phyloP scores from a whole-genome alignment of 2,797 vertebrate species.

The Allobates femoralis region DNA sequence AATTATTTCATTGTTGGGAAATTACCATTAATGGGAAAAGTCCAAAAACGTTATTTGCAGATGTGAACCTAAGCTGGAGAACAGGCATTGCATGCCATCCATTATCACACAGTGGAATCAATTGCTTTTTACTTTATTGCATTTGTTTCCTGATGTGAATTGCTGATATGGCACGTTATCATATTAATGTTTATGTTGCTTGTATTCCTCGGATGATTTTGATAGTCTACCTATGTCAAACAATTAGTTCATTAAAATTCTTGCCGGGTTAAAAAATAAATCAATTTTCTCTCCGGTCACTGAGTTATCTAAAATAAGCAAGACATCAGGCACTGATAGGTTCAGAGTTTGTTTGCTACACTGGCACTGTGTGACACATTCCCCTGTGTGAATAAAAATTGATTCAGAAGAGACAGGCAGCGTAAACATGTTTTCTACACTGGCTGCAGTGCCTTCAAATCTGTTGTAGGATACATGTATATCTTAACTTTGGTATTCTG shows the following conservation, averaged over 20 bases:
- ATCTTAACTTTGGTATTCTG: slow-evolving; percentile 9
- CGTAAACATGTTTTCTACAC: slow-evolving; percentile 56
- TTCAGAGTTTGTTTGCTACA: slow-evolving; percentile 59
- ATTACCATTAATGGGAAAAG: not conserved
- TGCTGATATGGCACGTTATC: slow-evolving; percentile 47
- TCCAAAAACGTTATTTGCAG: slow-evolving; percentile 2
- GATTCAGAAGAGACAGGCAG: slow-evolving; percentile 54
- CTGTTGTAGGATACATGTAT: slow-evolving; percentile 7
- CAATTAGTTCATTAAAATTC: slow-evolving; percentile 58
- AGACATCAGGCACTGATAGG: slow-evolving; percentile 53
- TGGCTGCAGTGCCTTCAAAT: slow-evolving; percentile 41
- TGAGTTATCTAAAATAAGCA: slow-evolving; percentile 62
- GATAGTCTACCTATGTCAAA: slow-evolving; percentile 48
- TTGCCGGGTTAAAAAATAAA: slow-evolving; percentile 58
- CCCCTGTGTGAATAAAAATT: slow-evolving; percentile 58
- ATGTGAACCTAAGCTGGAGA: not conserved
- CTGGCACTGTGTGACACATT: slow-evolving; percentile 50
- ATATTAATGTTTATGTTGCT: slow-evolving; percentile 56
- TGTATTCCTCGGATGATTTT: slow-evolving; percentile 41
- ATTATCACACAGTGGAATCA: slow-evolving; percentile 36
- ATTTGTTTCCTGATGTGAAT: slow-evolving; percentile 56
- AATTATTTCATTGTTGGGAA: slow-evolving; percentile 1
- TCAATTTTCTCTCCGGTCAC: slow-evolving; percentile 48
- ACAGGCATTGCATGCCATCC: slow-evolving; percentile 36
- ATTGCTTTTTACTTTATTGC: slow-evolving; percentile 46